Conservation (phyloP, 92 coral and sea anemone genomes). For the Bergia puertoricense region DNA sequence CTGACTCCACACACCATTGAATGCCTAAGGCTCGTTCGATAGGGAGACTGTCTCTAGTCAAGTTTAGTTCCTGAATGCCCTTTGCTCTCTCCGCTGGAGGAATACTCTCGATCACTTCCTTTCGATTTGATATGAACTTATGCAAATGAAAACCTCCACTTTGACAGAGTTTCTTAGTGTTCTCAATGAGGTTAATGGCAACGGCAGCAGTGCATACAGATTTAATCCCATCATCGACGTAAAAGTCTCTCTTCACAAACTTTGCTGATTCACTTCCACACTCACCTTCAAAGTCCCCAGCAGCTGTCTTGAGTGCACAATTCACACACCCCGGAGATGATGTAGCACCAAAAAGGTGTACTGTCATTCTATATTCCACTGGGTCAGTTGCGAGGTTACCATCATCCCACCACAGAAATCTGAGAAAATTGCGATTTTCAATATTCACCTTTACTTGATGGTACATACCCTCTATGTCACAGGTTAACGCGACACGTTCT, state of each 20-base stretch:
- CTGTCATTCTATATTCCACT: not conserved
- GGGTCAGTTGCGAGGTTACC: conserved; percentile 6
- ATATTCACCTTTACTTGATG: conserved; percentile 25
- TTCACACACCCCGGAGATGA: conserved; percentile 23
- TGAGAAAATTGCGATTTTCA: conserved; percentile 28
- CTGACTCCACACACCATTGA: conserved; percentile 43
- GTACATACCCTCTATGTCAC: conserved; percentile 30
- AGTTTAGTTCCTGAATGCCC: conserved; percentile 9
- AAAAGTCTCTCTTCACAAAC: not conserved
- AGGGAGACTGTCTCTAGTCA: not conserved
- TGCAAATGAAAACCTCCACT: too few species aligned
- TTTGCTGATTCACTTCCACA: conserved; percentile 2
- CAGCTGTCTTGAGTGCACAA: conserved; percentile 9
- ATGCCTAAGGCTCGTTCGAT: conserved; percentile 41
- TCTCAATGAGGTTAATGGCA: too few species aligned
- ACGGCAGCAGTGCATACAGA: not conserved
- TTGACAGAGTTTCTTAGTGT: too few species aligned
- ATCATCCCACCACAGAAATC: conserved; percentile 32
- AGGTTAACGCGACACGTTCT: not conserved
- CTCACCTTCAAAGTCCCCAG: not conserved
- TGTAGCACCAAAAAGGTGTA: too few species aligned
- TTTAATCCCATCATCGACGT: conserved; percentile 24
- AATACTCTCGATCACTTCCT: too few species aligned
- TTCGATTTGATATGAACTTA: too few species aligned
- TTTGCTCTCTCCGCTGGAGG: too few species aligned